Evolutionary conservation across 1,140 invertebrate genomes (phyloP).

Genomic region (Drosophila erecta): DNA sequence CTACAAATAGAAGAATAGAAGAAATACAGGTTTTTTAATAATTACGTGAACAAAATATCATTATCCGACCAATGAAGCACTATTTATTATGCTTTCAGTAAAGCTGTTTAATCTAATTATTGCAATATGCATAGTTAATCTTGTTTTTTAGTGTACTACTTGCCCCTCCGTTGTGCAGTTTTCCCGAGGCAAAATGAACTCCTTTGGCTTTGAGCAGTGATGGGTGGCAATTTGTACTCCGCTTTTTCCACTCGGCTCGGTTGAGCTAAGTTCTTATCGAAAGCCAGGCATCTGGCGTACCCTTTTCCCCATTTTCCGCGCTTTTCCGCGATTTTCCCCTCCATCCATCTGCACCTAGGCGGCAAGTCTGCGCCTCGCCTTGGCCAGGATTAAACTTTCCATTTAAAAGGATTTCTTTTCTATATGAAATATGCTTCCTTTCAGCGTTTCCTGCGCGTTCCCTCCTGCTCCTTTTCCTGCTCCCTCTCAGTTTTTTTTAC

Average conservation of each 20-base stretch:
- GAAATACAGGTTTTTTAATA: no score
- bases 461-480: neutral
- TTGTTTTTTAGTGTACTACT: conserved; percentile 8
- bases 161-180: conserved; percentile 10
- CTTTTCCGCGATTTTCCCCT: conserved; percentile 4
- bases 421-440: conserved; percentile 79
- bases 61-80: no score
- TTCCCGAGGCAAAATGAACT: conserved; percentile 43
- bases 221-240: conserved; percentile 61
- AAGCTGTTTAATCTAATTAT: no score
- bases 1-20: no score
- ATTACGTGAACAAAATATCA: no score
- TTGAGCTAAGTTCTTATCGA: conserved; percentile 58
- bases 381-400: conserved; percentile 71
- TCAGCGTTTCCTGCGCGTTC: conserved; percentile 63
- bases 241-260: conserved; percentile 34
- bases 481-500: neutral
- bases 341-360: conserved; percentile 36
- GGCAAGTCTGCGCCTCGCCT: conserved; percentile 40
- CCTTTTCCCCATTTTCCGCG: conserved; percentile 15
- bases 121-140: conserved; percentile 3
- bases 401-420: conserved; percentile 80
- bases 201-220: conserved; percentile 37
- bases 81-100: no score
- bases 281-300: conserved; percentile 59